phyloP scores from a whole-genome alignment of 2,797 vertebrate species.

The Chelonia mydas region DNA sequence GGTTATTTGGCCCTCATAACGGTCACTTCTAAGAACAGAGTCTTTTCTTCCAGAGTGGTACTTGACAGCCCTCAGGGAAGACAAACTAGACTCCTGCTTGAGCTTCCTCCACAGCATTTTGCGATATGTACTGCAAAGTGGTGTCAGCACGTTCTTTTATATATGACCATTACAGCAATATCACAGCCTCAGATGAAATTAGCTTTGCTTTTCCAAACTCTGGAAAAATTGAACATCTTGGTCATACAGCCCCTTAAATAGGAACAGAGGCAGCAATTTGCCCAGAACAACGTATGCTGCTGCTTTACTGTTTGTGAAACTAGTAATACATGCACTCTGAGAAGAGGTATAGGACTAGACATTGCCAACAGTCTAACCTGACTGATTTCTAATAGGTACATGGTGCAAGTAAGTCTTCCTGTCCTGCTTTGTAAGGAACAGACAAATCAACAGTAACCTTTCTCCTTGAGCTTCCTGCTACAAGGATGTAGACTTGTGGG shows the following conservation, averaged over 20 bases:
- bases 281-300: too few relatives aligned
- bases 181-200: background rate
- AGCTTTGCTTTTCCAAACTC: background rate
- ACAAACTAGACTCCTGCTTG: background rate
- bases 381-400: background rate
- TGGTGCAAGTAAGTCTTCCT: background rate
- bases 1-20: background rate
- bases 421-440: background rate
- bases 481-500: background rate
- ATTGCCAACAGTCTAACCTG: too few relatives aligned
- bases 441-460: background rate
- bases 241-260: too few relatives aligned
- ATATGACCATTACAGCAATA: background rate
- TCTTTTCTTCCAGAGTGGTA: background rate
- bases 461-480: background rate
- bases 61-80: background rate
- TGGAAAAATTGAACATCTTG: too few relatives aligned
- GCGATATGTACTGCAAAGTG: background rate
- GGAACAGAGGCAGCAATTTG: too few relatives aligned
- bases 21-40: background rate
- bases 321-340: rapidly evolving
- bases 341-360: background rate
- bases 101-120: background rate
- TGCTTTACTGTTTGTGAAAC: background rate
- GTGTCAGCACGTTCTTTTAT: background rate